phyloP scores from a whole-genome alignment of 2,888 invertebrate genomes.

The Tetropium fuscum region DNA sequence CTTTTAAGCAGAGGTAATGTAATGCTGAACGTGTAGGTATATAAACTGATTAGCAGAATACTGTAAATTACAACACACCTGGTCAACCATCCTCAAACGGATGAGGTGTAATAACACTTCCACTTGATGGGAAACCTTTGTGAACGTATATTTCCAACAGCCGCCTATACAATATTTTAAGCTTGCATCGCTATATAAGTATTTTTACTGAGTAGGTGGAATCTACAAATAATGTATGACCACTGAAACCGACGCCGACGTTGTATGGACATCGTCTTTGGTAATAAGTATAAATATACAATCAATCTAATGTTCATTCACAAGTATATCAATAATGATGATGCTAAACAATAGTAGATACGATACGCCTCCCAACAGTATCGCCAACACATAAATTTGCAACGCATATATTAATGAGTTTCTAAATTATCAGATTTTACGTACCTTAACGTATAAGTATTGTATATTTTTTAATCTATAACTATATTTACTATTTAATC shows the following conservation, averaged over 20 bases:
- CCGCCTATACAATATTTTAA: conserved; percentile 2
- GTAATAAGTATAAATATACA: background rate
- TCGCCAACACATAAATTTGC: too few species aligned
- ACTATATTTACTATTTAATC: too few species aligned
- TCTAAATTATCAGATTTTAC: too few species aligned
- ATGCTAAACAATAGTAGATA: too few species aligned
- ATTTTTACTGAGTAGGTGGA: conserved; percentile 1
- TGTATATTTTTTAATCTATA: too few species aligned
- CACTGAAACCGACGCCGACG: too few species aligned
- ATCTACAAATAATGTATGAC: conserved; percentile 17
- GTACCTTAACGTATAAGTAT: too few species aligned
- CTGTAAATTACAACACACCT: conserved; percentile 17
- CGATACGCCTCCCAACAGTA: too few species aligned
- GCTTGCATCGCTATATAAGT: conserved; percentile 9
- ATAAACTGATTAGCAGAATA: background rate
- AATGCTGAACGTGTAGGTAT: conserved; percentile 6
- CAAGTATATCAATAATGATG: background rate
- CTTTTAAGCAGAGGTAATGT: too few species aligned
- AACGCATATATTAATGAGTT: too few species aligned
- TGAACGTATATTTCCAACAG: background rate
- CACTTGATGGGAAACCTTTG: background rate
- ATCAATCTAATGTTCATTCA: background rate
- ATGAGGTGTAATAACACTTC: conserved; percentile 9
- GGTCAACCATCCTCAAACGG: background rate
- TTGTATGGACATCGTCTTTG: conserved; percentile 1